Base-by-base conservation (phyloP, 2,888 invertebrate species). In the Athalia circularis region DNA sequence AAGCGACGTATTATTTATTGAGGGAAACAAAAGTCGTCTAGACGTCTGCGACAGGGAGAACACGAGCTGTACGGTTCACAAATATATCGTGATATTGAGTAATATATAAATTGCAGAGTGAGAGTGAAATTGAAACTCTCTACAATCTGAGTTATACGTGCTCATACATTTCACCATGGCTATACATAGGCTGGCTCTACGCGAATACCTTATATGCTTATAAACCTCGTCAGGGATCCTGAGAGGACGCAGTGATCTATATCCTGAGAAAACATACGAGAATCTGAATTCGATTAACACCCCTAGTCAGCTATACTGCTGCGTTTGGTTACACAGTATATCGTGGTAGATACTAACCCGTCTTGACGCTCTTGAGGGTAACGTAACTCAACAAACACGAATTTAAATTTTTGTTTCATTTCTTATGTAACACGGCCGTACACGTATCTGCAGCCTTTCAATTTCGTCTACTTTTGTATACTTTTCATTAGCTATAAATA, bases 231-330 rank as follows among this genome's bases (percentile, higher is more conserved):
- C 29, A 29, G 29, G 29, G 29, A 1, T 29, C 29, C 29, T 29
- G 29, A 29, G 29, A 29, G 29, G 29, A 52, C 52, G 54, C 68
- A 68, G 54, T 54, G 54, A 54, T 13, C 8, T 62, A 8, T 62
- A 7, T 11, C 15, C 72, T 7, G 13, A 9, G 47, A 11, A 72
- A 45, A 47, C 11, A 72, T 45, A n/a, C 47, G 15, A 11, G 13
- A 59, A 72, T 72, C 7, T 13, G 47, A 59, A 72, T 72, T 59
- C 59, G 47, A 59, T 15, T 72, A 72, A 59, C 59, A 72, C 72
- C 13, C 52, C 57, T 5, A 59, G n/a, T 29, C 0, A 29, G 29
- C 29, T 29, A 29, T 29, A 29, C 29, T 29, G 29, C 8, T 5
- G 59, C 13, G n/a, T 59, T 47, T 59, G 11, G 43, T 47, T 59